Evolutionary conservation across 1,140 invertebrate species (phyloP), one percentile per base, ranked within the genome.

Genomic region (Bilobella aurantiaca): DNA sequence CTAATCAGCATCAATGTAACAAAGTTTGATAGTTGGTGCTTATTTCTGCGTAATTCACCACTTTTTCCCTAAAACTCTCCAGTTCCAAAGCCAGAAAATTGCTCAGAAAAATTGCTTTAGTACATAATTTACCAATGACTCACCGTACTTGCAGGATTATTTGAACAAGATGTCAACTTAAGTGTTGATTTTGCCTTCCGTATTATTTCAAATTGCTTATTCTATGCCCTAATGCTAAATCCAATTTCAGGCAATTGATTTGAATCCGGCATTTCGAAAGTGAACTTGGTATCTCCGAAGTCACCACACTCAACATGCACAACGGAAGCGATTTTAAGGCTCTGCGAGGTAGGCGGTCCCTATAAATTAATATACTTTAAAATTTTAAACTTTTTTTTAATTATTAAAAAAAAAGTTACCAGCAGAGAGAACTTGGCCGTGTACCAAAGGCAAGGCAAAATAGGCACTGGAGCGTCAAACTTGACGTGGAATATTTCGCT

Each of bases 371-470:
- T 3, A 8, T 5, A 62, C n/a, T 62, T n/a, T n/a, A n/a, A n/a
- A n/a, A n/a, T n/a, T n/a, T n/a, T n/a, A n/a, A n/a, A n/a, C n/a
- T n/a, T n/a, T n/a, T n/a, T n/a, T n/a, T n/a, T n/a, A n/a, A n/a
- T n/a, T n/a, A n/a, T n/a, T n/a, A n/a, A n/a, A n/a, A n/a, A n/a
- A n/a, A n/a, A n/a, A 23, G 5, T 62, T 62, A 62, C 59, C 59
- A 62, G n/a, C 3, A 62, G 14, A 14, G 59, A 62, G 30, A 62
- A 62, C 25, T 62, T 62, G 3, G 59, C 59, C 25, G 16, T 62
- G 59, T 62, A 62, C 59, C 59, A 62, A 23, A 31, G 37, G 34
- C 59, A 62, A 37, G 59, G 59, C 3, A 62, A 34, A 34, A 62
- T 34, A 12, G 59, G 59, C n/a, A 62, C 37, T 3, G 5, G 5